Conservation (phyloP, 2,113 vertebrate species). For the Chrysochloris asiatica region DNA sequence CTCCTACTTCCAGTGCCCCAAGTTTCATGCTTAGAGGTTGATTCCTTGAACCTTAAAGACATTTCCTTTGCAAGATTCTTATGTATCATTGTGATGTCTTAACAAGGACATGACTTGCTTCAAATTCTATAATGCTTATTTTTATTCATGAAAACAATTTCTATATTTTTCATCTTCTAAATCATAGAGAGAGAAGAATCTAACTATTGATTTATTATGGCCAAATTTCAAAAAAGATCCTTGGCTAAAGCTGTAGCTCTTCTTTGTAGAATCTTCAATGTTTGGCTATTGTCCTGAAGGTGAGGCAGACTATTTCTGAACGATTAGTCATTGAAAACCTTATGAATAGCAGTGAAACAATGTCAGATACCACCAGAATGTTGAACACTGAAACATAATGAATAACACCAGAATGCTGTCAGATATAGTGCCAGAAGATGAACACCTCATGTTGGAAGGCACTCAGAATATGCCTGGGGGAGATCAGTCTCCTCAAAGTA, state of each 20-base stretch:
- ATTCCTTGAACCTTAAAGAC: neutral
- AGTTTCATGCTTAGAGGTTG: neutral
- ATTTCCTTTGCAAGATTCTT: slow-evolving; percentile 11
- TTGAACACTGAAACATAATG: too few species aligned
- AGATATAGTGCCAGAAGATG: too few species aligned
- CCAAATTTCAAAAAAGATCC: slow-evolving; percentile 1
- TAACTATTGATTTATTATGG: neutral
- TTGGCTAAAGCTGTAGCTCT: neutral
- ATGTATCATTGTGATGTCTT: neutral
- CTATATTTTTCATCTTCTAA: neutral
- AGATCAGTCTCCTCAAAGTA: too few species aligned
- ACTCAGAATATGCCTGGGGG: too few species aligned
- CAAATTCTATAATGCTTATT: neutral
- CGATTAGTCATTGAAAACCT: too few species aligned
- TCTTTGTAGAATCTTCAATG: neutral
- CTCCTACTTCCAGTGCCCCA: neutral
- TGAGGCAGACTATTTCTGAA: too few species aligned
- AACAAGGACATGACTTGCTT: neutral
- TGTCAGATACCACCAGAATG: too few species aligned
- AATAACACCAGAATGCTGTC: too few species aligned
- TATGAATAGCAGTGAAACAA: too few species aligned
- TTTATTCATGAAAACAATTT: neutral
- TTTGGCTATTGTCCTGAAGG: too few species aligned
- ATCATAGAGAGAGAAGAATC: neutral
- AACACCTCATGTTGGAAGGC: too few species aligned